These are phyloP conservation scores for Delphinapterus leucas DNA, from an alignment of 2,113 vertebrate genomes.

Conservation along the genomic window DNA sequence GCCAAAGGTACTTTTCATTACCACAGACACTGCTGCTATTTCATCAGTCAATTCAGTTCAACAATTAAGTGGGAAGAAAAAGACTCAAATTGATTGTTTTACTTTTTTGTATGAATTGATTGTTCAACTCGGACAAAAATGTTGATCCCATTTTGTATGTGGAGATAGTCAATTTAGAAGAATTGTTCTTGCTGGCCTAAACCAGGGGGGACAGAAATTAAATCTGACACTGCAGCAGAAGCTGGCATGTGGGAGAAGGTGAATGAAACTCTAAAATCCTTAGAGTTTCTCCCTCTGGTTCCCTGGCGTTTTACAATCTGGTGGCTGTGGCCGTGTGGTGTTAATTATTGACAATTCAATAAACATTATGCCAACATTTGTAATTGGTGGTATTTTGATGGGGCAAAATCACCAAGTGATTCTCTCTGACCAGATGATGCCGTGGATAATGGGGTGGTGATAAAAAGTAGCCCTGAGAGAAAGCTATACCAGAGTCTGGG, in stretches of 20 bases:
- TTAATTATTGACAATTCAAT: slow-evolving; percentile 61
- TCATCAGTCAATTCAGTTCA: slow-evolving; percentile 57
- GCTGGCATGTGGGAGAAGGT: background rate
- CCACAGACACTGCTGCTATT: slow-evolving; percentile 1
- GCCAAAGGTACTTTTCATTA: slow-evolving; percentile 45
- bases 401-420: background rate
- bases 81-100: slow-evolving; percentile 61
- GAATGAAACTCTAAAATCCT: slow-evolving; percentile 33
- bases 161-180: slow-evolving; percentile 71
- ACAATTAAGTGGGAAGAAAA: slow-evolving; percentile 55
- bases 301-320: slow-evolving; percentile 29
- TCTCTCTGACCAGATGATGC: background rate
- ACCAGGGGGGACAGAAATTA: slow-evolving; percentile 53
- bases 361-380: slow-evolving; percentile 61
- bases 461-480: background rate
- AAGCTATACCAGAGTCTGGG: background rate
- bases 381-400: slow-evolving; percentile 41
- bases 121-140: slow-evolving; percentile 51
- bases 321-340: background rate
- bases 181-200: slow-evolving; percentile 48
- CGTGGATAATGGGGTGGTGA: background rate
- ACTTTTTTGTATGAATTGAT: slow-evolving; percentile 67
- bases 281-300: slow-evolving; percentile 14
- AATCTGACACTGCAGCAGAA: slow-evolving; percentile 44
- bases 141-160: slow-evolving; percentile 70